Evolutionary conservation across 1,140 invertebrate species (phyloP).

Genomic region (Anastrepha ludens): DNA sequence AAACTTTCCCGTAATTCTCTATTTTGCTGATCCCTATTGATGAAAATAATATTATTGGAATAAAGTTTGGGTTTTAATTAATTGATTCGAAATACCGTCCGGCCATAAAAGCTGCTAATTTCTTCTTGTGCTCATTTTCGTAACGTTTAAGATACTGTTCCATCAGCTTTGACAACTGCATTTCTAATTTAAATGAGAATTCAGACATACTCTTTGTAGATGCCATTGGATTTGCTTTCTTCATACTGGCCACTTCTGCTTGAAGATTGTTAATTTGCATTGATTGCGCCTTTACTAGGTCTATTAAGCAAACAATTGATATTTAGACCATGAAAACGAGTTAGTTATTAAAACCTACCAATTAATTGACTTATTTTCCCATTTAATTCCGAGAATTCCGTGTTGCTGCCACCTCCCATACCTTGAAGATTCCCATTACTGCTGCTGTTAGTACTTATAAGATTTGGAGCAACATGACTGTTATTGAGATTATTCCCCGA

Average conservation of each 20-base stretch:
- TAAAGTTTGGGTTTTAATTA: not conserved
- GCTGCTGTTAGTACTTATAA: constrained; percentile 57
- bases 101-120: constrained; percentile 65
- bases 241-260: constrained; percentile 64
- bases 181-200: constrained; percentile 70
- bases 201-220: constrained; percentile 66
- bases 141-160: constrained; percentile 73
- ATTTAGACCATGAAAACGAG: not conserved
- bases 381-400: constrained; percentile 59
- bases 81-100: constrained; percentile 60
- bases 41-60: not conserved
- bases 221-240: constrained; percentile 59
- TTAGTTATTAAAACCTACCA: constrained; percentile 59
- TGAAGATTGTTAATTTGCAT: constrained; percentile 67
- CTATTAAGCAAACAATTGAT: constrained; percentile 57
- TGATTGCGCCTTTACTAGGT: constrained; percentile 66
- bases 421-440: constrained; percentile 57
- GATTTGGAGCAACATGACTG: constrained; percentile 64
- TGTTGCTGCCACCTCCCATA: constrained; percentile 55
- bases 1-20: constrained; percentile 76
- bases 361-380: constrained; percentile 68
- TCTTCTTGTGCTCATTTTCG: constrained; percentile 74
- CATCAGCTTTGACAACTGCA: constrained; percentile 71
- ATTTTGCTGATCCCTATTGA: constrained; percentile 67
- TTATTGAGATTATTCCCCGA: constrained; percentile 61